A percentile compares a stretch with the other conserved stretches of the same genome.
Evolutionary conservation across 30 jellyfish, hydroid and myxozoan species (phyloP).

Genomic region (Sanderia malayensis): DNA sequence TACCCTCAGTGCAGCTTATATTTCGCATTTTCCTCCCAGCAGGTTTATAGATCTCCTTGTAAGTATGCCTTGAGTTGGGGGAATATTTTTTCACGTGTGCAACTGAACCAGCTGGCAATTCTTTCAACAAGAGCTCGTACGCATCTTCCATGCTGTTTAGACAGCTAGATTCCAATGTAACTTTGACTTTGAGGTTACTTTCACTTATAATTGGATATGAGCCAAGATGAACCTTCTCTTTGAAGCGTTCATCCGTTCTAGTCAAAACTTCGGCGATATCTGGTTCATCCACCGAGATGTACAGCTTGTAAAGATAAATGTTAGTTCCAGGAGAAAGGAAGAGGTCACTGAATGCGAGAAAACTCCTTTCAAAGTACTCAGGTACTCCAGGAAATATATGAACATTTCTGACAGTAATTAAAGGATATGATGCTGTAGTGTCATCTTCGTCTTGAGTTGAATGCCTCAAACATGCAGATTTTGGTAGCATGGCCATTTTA

Average conservation of each 20-base stretch:
- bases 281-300: constrained; percentile 68
- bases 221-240: constrained; percentile 64
- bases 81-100: constrained; percentile 66
- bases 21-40: constrained; percentile 26
- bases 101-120: constrained; percentile 55
- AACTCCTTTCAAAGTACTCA: constrained; percentile 64
- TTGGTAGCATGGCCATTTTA: constrained; percentile 76
- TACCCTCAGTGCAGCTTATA: constrained; percentile 54
- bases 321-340: constrained; percentile 48
- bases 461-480: constrained; percentile 54
- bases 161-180: constrained; percentile 76
- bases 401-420: constrained; percentile 57
- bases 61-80: constrained; percentile 73
- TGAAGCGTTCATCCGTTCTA: constrained; percentile 34
- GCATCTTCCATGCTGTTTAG: constrained; percentile 48
- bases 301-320: constrained; percentile 58
- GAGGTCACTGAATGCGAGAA: constrained; percentile 36
- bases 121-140: constrained; percentile 44
- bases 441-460: constrained; percentile 32
- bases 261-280: constrained; percentile 59
- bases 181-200: constrained; percentile 62
- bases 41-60: constrained; percentile 56
- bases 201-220: constrained; percentile 77
- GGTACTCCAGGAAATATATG: constrained; percentile 92
- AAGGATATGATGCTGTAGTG: constrained; percentile 45